Conservation (phyloP, 2,888 invertebrate genomes). For the Andrena minutula region DNA sequence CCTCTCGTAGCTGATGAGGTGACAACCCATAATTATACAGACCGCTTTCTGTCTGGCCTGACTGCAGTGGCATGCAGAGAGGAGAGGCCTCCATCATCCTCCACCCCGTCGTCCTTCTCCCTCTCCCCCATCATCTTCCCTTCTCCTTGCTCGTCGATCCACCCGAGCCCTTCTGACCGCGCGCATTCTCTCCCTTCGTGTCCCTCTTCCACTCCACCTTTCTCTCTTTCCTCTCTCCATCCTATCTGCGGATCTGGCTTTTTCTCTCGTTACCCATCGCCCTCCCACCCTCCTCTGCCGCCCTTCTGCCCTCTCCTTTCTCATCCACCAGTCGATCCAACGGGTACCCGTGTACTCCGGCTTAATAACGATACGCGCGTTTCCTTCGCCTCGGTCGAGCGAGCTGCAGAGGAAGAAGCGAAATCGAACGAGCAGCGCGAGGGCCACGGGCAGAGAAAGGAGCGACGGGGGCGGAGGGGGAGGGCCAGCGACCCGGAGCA, state of each 20-base stretch:
- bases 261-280: constrained; percentile 55
- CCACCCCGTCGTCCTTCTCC: constrained; percentile 61
- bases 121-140: constrained; percentile 42
- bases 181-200: constrained; percentile 40
- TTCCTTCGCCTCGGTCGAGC: constrained; percentile 43
- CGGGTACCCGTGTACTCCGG: constrained; percentile 49
- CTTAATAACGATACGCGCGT: constrained; percentile 62
- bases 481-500: constrained; percentile 19
- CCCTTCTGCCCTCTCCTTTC: constrained; percentile 54
- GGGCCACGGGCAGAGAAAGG: background rate
- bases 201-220: constrained; percentile 33
- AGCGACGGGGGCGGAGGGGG: background rate
- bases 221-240: background rate
- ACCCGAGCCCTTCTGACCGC: constrained; percentile 37
- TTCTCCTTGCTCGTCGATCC: constrained; percentile 35
- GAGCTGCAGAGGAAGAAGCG: constrained; percentile 19
- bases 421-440: background rate
- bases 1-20: constrained; percentile 83
- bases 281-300: constrained; percentile 22
- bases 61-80: constrained; percentile 84
- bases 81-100: constrained; percentile 81
- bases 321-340: constrained; percentile 53
- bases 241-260: constrained; percentile 45
- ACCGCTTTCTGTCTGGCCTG: constrained; percentile 84
- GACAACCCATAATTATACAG: constrained; percentile 85